phyloP scores from a whole-genome alignment of 1,140 invertebrate genomes.

The Drosophila dunni region DNA sequence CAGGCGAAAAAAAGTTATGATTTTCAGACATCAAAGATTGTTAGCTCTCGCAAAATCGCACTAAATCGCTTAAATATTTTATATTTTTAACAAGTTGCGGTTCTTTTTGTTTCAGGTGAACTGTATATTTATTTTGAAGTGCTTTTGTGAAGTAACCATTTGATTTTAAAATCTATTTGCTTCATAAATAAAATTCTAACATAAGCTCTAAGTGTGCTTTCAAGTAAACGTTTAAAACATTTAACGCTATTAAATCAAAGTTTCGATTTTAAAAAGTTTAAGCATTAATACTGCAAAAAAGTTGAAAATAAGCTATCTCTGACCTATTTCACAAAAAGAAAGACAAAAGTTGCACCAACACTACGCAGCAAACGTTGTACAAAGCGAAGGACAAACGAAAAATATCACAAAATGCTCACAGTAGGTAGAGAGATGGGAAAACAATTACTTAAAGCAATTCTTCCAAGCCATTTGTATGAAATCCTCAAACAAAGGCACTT shows the following conservation, averaged over 20 bases:
- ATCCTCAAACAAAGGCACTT: slow-evolving; percentile 82
- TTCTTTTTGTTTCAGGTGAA: too few species aligned
- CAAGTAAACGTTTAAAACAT: not conserved
- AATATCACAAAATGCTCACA: slow-evolving; percentile 49
- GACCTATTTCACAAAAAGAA: not conserved
- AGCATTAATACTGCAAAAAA: not conserved
- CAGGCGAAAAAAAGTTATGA: too few species aligned
- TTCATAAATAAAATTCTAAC: not conserved
- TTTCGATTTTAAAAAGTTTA: not conserved
- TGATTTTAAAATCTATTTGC: not conserved
- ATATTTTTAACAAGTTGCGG: too few species aligned
- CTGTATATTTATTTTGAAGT: too few species aligned
- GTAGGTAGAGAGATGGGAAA: slow-evolving; percentile 48
- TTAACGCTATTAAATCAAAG: slow-evolving; percentile 6
- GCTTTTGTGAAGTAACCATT: too few species aligned
- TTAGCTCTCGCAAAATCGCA: too few species aligned
- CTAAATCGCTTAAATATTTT: too few species aligned
- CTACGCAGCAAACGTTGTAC: not conserved
- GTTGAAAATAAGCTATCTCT: slow-evolving; percentile 1
- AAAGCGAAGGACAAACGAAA: slow-evolving; percentile 23
- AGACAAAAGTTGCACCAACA: not conserved
- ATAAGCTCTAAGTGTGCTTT: not conserved
- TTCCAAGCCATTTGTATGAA: slow-evolving; percentile 79
- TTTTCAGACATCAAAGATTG: too few species aligned
- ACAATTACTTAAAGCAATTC: slow-evolving; percentile 82